These are phyloP conservation scores for Endotricha flammealis DNA, from an alignment of 2,888 invertebrate species.

Conservation along the genomic window DNA sequence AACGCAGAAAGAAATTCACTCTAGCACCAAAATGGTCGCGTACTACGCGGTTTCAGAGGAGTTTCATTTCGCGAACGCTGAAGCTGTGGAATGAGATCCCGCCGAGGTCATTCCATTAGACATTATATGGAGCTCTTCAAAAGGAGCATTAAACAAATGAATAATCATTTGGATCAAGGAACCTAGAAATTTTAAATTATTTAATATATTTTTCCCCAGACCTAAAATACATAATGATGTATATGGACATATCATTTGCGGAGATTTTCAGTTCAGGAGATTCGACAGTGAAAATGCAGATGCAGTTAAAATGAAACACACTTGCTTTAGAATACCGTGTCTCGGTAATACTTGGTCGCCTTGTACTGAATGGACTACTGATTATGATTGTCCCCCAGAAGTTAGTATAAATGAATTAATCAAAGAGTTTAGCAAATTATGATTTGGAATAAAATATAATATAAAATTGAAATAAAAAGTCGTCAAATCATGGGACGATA, in stretches of 20 bases:
- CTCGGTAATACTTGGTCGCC: constrained; percentile 64
- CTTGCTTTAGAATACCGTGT: constrained; percentile 66
- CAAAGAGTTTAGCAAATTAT: no score
- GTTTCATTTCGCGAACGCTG: no score
- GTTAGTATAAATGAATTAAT: no score
- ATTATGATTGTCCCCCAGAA: constrained; percentile 62
- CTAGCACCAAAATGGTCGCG: no score
- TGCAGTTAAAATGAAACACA: constrained; percentile 45
- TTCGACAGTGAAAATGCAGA: constrained; percentile 22
- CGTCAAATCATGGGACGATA: no score
- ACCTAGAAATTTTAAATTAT: background rate
- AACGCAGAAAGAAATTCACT: no score
- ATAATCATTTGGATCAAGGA: background rate
- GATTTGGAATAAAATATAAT: no score
- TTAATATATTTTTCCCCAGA: constrained; percentile 26
- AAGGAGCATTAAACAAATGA: no score
- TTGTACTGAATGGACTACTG: constrained; percentile 56
- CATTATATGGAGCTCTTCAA: background rate
- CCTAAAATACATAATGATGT: constrained; percentile 56
- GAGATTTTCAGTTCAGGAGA: constrained; percentile 55
- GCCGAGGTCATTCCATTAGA: background rate
- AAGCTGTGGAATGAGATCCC: no score
- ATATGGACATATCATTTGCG: constrained; percentile 59
- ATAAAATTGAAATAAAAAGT: no score
- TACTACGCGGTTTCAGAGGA: no score